Base-by-base conservation (phyloP, 2,888 invertebrate genomes). In the Idaea aversata region DNA sequence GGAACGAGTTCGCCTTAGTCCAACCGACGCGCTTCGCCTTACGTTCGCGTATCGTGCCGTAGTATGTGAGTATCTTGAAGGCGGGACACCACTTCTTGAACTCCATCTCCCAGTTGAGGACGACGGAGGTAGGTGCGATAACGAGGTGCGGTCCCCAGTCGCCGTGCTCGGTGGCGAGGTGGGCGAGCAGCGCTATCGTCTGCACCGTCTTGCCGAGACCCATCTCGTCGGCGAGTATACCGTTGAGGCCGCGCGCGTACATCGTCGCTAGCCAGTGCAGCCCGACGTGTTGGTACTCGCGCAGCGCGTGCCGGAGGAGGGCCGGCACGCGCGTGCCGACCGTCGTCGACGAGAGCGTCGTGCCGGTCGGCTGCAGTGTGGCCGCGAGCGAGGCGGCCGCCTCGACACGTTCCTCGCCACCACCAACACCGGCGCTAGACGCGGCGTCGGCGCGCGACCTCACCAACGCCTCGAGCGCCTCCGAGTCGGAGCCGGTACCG, bases 31-130 rank as follows among this genome's bases (percentile, higher is more conserved):
- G 94, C 85, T 98, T 98, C 73, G 96, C 90, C 88, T 97, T 98
- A 66, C 99, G 94, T 87, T 99, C 99, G 86, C 99, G 99, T 79
- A 98, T 98, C 38, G 96, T 96, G 61, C 99, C 99, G 85, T 99
- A 99, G 88, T 99, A 99, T 0, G 99, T 99, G 74, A 99, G 94
- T 81, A 99, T 98, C 94, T 99, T 99, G 88, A 99, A 98, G 63
- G 98, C 98, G 0, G 99, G 99, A 88, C 99, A 99, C 99, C 99
- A 99, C 89, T 99, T 99, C 90, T 99, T 99, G 84, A 99, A 97
- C 91, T 99, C 99, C 98, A 99, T 98, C 93, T 99, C 99, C 99
- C 99, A 99, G 93, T 99, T 99, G 70, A 99, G 94, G 97, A 99
- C 99, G 63, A 99, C 99, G 74, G 99, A 99, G 15, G 99, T 99